Evolutionary conservation across 2,888 invertebrate species (phyloP).

Genomic region (Scaptomyza cyrtandrae): DNA sequence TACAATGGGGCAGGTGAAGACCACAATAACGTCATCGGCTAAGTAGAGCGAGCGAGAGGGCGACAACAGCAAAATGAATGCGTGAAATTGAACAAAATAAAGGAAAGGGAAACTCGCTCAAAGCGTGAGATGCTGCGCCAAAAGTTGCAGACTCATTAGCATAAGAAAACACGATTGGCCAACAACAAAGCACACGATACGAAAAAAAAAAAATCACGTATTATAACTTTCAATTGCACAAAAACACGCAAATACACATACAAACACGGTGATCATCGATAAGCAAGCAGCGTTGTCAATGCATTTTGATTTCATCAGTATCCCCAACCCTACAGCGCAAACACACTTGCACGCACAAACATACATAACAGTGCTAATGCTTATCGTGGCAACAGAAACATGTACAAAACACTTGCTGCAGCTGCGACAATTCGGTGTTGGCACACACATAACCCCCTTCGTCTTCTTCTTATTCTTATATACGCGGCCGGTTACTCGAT

Average conservation of each 20-base stretch:
- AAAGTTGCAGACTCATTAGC: slow-evolving; percentile 69
- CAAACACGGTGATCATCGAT: slow-evolving; percentile 39
- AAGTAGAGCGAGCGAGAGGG: slow-evolving; percentile 28
- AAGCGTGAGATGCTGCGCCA: slow-evolving; percentile 54
- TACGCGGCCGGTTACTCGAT: slow-evolving; percentile 46
- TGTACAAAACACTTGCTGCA: slow-evolving; percentile 72
- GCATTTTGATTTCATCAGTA: slow-evolving; percentile 64
- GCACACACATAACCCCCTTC: slow-evolving; percentile 42
- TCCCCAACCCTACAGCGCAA: slow-evolving; percentile 42
- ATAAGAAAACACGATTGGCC: slow-evolving; percentile 63
- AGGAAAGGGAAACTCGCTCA: slow-evolving; percentile 45
- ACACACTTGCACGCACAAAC: slow-evolving; percentile 12
- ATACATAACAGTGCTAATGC: slow-evolving; percentile 43
- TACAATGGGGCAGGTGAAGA: slow-evolving; percentile 53
- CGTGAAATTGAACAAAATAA: slow-evolving; percentile 35
- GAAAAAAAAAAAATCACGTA: slow-evolving; percentile 44
- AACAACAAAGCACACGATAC: slow-evolving; percentile 45
- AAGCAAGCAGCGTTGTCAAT: slow-evolving; percentile 44
- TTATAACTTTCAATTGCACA: slow-evolving; percentile 50
- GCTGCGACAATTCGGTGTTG: slow-evolving; percentile 61
- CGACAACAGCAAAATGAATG: slow-evolving; percentile 31
- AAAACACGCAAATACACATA: slow-evolving; percentile 18
- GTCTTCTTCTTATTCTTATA: slow-evolving; percentile 2
- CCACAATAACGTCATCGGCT: slow-evolving; percentile 62
- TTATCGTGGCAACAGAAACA: slow-evolving; percentile 63